phyloP scores from a whole-genome alignment of 2,888 invertebrate genomes.

The Synergus itoensis region DNA sequence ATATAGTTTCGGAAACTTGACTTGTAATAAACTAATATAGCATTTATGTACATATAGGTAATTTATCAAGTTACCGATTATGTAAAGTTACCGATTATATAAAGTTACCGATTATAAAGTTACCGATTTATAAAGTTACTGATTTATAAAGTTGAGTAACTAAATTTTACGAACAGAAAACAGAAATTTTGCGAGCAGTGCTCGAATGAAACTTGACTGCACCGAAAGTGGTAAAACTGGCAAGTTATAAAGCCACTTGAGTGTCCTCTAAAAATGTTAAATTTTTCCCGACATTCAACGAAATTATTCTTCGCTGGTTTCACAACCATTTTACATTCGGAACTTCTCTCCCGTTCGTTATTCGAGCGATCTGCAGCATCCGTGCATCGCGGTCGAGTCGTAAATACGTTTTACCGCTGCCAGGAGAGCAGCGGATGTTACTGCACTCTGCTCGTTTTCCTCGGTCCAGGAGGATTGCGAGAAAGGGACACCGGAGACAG shows the following conservation, averaged over 20 bases:
- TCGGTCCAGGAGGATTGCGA: constrained; percentile 44
- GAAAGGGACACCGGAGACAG: constrained; percentile 56
- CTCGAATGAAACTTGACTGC: too few relatives aligned
- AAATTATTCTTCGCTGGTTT: constrained; percentile 34
- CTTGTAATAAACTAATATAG: too few relatives aligned
- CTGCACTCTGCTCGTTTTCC: constrained; percentile 44
- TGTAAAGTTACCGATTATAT: too few relatives aligned
- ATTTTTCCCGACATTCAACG: constrained; percentile 21
- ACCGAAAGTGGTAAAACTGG: constrained; percentile 43
- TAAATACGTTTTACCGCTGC: constrained; percentile 57
- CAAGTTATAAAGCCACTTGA: constrained; percentile 39
- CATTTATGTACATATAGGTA: background rate
- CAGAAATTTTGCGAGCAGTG: too few relatives aligned
- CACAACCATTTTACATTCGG: constrained; percentile 26
- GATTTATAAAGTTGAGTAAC: too few relatives aligned
- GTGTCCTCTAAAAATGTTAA: constrained; percentile 43
- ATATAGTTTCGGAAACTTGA: too few relatives aligned
- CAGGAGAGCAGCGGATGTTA: constrained; percentile 49
- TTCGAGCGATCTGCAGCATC: constrained; percentile 51
- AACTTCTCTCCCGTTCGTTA: constrained; percentile 43
- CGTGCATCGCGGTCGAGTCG: constrained; percentile 53
- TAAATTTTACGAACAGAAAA: too few relatives aligned
- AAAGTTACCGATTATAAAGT: too few relatives aligned
- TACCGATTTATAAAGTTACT: too few relatives aligned
- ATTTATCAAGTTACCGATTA: too few relatives aligned